Percentiles rank a stretch among this genome's conserved stretches.
Conservation (phyloP, 2,113 vertebrate genomes). For the Cichladusa arquata region DNA sequence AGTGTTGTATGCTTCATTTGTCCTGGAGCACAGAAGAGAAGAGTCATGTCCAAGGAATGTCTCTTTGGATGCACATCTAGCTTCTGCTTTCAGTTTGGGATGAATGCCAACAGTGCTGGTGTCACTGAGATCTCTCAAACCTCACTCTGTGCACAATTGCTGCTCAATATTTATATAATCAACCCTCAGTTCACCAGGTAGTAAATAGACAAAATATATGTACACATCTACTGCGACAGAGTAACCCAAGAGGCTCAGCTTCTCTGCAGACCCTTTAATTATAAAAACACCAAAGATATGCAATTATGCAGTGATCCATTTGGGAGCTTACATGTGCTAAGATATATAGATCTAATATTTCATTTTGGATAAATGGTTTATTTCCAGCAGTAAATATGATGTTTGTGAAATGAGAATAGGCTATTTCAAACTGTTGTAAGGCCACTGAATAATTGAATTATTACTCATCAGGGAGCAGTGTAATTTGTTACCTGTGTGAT, state of each 20-base stretch:
- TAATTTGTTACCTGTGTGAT: slow-evolving; percentile 64
- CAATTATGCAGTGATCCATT: neutral
- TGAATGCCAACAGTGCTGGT: neutral
- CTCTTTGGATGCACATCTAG: neutral
- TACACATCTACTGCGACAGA: neutral
- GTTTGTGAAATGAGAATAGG: slow-evolving; percentile 57
- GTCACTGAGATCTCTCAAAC: neutral
- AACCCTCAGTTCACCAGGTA: neutral
- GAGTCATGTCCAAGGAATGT: neutral
- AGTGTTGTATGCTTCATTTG: neutral
- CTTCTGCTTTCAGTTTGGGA: neutral
- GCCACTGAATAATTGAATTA: slow-evolving; percentile 69
- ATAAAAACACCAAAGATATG: slow-evolving; percentile 1
- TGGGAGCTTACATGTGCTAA: neutral
- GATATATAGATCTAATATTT: slow-evolving; percentile 48
- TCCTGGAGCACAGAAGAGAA: neutral
- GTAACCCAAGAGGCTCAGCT: neutral
- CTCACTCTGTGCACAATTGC: neutral
- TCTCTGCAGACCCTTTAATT: neutral
- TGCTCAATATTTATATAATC: neutral
- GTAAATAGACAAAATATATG: neutral
- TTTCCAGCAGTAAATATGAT: slow-evolving; percentile 53
- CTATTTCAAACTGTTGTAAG: slow-evolving; percentile 57
- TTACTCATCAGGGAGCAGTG: slow-evolving; percentile 49
- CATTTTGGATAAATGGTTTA: slow-evolving; percentile 24